Base-by-base conservation (phyloP, 1,140 invertebrate genomes). In the Macrotrachela quadricornifera region DNA sequence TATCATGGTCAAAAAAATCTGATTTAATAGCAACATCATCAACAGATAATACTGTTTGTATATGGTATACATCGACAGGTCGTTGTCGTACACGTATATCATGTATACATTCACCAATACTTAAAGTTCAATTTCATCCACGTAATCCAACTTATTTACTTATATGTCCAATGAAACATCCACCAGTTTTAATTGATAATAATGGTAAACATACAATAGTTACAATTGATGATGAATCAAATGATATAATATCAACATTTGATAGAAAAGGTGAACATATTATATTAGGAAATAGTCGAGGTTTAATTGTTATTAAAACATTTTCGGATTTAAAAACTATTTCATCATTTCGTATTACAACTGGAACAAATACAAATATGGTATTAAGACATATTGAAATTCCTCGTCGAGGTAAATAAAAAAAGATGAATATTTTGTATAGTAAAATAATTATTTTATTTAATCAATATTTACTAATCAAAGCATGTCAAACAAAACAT, bases 351-450 rank as follows among this genome's bases (percentile, higher is more conserved):
- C 79, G 85, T 68, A 87, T 94, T 57, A 83, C 82, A 18, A 81
- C 85, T 50, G 84, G 83, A 16, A 85, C 83, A 37, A 81, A 85
- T 0, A 91, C 83, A 68, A 85, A 85, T 11, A 90, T 86, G 36
- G 85, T 88, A 16, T 84, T 97, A 8, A 94, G 91, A 70, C 92
- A 88, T 64, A 92, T 96, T 58, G 90, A 96, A 70, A 95, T 95
- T 77, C 85, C 90, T 0, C 75, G 88, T 50, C 76, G 88, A 59
- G 90, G 88, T 64, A 82, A 90, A 80, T 85, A 74, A n/a, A n/a
- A n/a, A n/a, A n/a, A n/a, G n/a, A n/a, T n/a, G n/a, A n/a, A n/a
- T n/a, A n/a, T n/a, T n/a, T n/a, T n/a, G n/a, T n/a, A n/a, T n/a
- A n/a, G n/a, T n/a, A n/a, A n/a, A n/a, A n/a, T n/a, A n/a, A n/a